A percentile compares a stretch with the other conserved stretches of the same genome.
Conservation (phyloP, 2,797 vertebrate genomes). For the Halcyon leucocephala region DNA sequence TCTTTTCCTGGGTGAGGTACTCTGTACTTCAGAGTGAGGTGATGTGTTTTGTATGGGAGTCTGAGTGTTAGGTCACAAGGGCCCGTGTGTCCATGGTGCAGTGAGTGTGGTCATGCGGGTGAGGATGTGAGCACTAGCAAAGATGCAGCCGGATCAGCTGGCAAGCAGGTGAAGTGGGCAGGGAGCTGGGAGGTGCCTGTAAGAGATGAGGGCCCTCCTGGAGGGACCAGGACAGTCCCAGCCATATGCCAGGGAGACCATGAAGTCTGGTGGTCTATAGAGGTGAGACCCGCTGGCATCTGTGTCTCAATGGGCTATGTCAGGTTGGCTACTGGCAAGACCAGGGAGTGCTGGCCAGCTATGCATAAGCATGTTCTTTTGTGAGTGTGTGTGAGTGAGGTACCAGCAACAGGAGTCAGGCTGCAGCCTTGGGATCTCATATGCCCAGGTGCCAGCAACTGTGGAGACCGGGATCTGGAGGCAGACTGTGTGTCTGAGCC, state of each 20-base stretch:
- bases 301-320: not conserved
- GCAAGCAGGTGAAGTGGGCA: not conserved
- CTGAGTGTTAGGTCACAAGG: not conserved
- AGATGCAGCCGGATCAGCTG: not conserved
- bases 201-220: not conserved
- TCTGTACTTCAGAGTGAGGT: not conserved
- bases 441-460: not conserved
- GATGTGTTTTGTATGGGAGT: too few species aligned
- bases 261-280: not conserved
- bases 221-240: not conserved
- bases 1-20: not conserved
- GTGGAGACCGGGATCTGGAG: not conserved
- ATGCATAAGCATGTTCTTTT: not conserved
- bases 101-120: fast-evolving
- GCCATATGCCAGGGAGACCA: not conserved
- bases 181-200: not conserved
- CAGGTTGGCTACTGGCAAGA: not conserved
- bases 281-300: not conserved
- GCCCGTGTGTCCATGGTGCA: not conserved
- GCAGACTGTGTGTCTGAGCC: not conserved
- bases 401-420: not conserved
- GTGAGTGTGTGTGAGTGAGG: not conserved
- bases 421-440: not conserved
- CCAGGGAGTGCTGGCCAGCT: not conserved
- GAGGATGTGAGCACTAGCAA: not conserved